Evolutionary conservation across 2,113 vertebrate genomes (phyloP).

Genomic region (Hydrolagus affinis): DNA sequence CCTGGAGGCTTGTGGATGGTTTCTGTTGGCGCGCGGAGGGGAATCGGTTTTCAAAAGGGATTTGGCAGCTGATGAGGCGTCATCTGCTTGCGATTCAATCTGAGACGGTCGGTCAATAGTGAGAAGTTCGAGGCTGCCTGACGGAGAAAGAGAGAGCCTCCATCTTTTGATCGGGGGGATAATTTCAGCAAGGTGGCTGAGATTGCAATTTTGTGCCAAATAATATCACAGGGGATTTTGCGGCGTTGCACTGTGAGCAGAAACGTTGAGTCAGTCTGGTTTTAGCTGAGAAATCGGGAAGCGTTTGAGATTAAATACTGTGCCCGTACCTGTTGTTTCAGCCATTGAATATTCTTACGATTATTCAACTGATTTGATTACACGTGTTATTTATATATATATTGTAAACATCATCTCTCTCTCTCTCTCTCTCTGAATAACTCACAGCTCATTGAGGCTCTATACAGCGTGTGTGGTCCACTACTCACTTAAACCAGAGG

Average conservation of each 20-base stretch:
- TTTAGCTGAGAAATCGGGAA: not conserved
- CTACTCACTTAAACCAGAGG: too few relatives aligned
- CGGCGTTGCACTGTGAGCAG: not conserved
- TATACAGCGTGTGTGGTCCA: too few relatives aligned
- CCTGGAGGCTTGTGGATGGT: not conserved
- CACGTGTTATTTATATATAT: not conserved
- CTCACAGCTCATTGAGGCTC: not conserved
- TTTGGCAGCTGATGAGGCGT: too few relatives aligned
- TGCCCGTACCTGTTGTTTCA: too few relatives aligned
- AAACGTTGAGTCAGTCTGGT: not conserved
- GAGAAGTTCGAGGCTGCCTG: not conserved
- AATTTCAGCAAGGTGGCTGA: constrained; percentile 11
- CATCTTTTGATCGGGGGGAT: not conserved
- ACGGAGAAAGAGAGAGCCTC: not conserved
- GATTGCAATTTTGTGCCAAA: not conserved
- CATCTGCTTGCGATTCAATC: not conserved
- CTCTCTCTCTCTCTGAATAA: constrained; percentile 15
- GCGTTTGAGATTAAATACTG: not conserved
- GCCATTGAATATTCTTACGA: not conserved
- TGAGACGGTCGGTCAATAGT: not conserved
- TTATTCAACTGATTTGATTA: constrained; percentile 11
- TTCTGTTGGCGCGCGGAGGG: not conserved
- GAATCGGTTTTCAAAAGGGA: not conserved
- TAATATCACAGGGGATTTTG: constrained; percentile 1
- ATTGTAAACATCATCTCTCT: too few relatives aligned